Conservation (phyloP, 2,113 vertebrate genomes). For the Nettapus auritus region DNA sequence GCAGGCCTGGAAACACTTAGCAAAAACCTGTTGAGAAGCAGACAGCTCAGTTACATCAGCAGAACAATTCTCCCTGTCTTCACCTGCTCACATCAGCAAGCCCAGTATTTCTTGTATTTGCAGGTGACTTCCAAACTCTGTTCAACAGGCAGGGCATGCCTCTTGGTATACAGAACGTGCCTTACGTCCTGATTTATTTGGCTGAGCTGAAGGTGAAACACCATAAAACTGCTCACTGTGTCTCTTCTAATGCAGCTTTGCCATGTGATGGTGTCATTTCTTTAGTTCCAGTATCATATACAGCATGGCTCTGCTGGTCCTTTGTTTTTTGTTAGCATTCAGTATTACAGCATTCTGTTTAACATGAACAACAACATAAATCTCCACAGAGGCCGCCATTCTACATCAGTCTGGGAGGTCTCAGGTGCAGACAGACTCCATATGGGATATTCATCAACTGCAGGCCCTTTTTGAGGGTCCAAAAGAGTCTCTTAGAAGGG, state of each 20-base stretch:
- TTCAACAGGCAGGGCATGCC: background rate
- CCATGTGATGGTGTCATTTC: background rate
- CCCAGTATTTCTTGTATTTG: background rate
- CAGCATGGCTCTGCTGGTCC: background rate
- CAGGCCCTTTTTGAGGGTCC: background rate
- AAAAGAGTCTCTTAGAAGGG: background rate
- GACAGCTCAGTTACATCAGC: background rate
- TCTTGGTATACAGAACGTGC: background rate
- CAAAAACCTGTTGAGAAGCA: background rate
- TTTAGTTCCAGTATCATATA: background rate
- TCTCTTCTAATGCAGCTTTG: background rate
- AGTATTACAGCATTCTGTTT: background rate
- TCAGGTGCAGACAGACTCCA: background rate
- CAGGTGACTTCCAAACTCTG: background rate
- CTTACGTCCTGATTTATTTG: background rate
- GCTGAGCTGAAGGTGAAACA: background rate
- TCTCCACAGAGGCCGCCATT: background rate
- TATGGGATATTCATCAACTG: background rate
- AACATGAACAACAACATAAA: background rate
- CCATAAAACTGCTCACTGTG: background rate
- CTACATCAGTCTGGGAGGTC: background rate
- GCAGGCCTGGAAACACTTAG: background rate
- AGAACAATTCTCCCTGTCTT: background rate
- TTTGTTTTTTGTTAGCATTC: too few relatives aligned
- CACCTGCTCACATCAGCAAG: background rate